Base-by-base conservation (phyloP, 2,888 invertebrate species). In the Chouioia cunea region DNA sequence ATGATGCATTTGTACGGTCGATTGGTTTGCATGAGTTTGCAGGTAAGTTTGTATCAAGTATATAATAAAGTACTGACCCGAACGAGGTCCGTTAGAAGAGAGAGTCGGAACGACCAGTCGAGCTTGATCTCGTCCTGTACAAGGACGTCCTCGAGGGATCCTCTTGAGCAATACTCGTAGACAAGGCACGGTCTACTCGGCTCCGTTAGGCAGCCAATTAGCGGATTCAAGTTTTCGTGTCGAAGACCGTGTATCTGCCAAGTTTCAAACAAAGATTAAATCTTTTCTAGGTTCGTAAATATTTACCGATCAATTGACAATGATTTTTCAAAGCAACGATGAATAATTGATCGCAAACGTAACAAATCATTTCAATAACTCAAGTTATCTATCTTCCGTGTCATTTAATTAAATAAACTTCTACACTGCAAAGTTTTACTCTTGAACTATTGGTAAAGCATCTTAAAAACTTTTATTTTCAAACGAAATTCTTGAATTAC, bases 101-200 rank as follows among this genome's bases (percentile, higher is more conserved):
- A 97, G 70, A 97, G 89, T 70, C 97, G 93, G 87, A 97, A 97
- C 66, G 96, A 95, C 97, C 97, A 97, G 87, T 98, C 97, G 79
- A 97, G 89, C 86, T 94, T 93, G 83, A 96, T 95, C 85, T 95
- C 96, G 82, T 95, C 94, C 86, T 95, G 94, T 79, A 93, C 91
- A 59, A 96, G 89, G 65, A 96, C 93, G 85, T 96, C 95, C 86
- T 95, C 93, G 76, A 96, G 87, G 54, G 96, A 96, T 58, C 96
- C 96, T 73, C 97, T 89, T 64, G 93, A 92, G 86, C 96, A 95
- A 85, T 93, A 93, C 82, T 96, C 97, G 82, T 91, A 94, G 68
- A 97, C 95, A 80, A 96, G 88, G 70, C 93, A 93, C 2, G 93
- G 93, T 73, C 93, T 89, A 64, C 89, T 88, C 22, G 92, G 91